Conservation (phyloP, 2,888 invertebrate genomes). For the Himalopsyche japonica region DNA sequence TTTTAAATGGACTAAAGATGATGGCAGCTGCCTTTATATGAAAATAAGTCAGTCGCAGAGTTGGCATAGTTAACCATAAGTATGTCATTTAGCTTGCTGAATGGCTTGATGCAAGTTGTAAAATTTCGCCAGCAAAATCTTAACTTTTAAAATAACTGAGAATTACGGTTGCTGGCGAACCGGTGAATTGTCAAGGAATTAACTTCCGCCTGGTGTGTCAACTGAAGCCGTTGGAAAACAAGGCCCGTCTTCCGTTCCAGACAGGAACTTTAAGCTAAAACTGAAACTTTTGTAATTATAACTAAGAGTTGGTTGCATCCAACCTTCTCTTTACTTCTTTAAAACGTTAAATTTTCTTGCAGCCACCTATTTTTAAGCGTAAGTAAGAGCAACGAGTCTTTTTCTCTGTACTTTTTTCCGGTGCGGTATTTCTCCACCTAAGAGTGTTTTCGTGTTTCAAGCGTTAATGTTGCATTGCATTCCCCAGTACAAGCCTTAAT, state of each 20-base stretch:
- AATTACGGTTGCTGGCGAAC: constrained; percentile 12
- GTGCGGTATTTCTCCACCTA: constrained; percentile 11
- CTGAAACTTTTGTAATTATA: constrained; percentile 31
- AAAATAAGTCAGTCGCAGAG: not conserved
- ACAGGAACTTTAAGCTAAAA: constrained; percentile 9
- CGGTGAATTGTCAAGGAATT: constrained; percentile 29
- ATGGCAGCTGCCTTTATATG: not conserved
- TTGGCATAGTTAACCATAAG: not conserved
- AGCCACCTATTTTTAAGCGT: constrained; percentile 11
- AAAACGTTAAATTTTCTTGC: constrained; percentile 15
- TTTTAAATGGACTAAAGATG: too few relatives aligned
- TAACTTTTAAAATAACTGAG: constrained; percentile 16
- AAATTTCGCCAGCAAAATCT: constrained; percentile 9
- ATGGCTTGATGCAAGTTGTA: not conserved
- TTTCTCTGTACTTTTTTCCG: constrained; percentile 11
- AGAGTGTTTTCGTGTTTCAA: constrained; percentile 32
- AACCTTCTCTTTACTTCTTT: constrained; percentile 5
- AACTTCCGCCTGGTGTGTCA: constrained; percentile 16
- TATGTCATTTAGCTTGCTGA: not conserved
- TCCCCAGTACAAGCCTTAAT: constrained; percentile 3
- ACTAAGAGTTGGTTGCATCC: constrained; percentile 13
- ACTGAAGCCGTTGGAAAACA: not conserved
- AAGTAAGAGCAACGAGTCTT: constrained; percentile 6
- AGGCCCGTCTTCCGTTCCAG: not conserved
- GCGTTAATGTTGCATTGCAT: constrained; percentile 32